phyloP scores from a whole-genome alignment of 1,140 invertebrate genomes.

The Manduca sexta region DNA sequence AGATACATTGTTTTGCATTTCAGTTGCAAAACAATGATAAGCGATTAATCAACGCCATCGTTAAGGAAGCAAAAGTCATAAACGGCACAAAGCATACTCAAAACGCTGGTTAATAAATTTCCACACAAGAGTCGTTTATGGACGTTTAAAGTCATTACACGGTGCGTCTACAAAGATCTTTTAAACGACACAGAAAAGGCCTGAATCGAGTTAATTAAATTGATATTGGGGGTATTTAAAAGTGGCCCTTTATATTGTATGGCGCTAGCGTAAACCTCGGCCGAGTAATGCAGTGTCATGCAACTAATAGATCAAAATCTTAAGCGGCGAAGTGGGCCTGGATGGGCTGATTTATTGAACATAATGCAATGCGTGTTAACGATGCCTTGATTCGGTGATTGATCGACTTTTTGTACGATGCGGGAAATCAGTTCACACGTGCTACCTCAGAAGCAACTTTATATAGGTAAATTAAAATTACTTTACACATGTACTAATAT shows the following conservation, averaged over 20 bases:
- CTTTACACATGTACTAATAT: no score
- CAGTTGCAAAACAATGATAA: slow-evolving; percentile 25
- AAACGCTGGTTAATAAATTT: slow-evolving; percentile 63
- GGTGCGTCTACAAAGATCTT: slow-evolving; percentile 53
- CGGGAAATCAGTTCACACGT: slow-evolving; percentile 29
- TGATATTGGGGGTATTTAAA: slow-evolving; percentile 54
- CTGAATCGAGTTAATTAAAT: slow-evolving; percentile 66
- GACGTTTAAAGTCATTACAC: slow-evolving; percentile 65
- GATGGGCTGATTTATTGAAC: slow-evolving; percentile 51
- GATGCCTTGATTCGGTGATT: slow-evolving; percentile 64
- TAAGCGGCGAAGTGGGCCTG: slow-evolving; percentile 46
- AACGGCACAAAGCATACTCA: slow-evolving; percentile 44
- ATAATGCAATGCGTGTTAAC: slow-evolving; percentile 60
- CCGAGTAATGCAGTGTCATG: slow-evolving; percentile 48
- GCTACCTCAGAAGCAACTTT: slow-evolving; percentile 48
- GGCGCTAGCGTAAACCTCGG: slow-evolving; percentile 59
- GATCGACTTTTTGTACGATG: slow-evolving; percentile 53
- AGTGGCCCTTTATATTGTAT: slow-evolving; percentile 58
- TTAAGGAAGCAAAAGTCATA: slow-evolving; percentile 35
- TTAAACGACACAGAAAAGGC: slow-evolving; percentile 53
- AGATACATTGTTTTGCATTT: neutral
- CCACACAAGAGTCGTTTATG: slow-evolving; percentile 60
- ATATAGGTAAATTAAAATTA: no score
- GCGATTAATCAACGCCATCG: slow-evolving; percentile 47
- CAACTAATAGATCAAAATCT: slow-evolving; percentile 70